A percentile compares a stretch with the other conserved stretches of the same genome.
These are phyloP conservation scores for Alethe castanea DNA, from an alignment of 2,113 vertebrate genomes.

Conservation along the genomic window DNA sequence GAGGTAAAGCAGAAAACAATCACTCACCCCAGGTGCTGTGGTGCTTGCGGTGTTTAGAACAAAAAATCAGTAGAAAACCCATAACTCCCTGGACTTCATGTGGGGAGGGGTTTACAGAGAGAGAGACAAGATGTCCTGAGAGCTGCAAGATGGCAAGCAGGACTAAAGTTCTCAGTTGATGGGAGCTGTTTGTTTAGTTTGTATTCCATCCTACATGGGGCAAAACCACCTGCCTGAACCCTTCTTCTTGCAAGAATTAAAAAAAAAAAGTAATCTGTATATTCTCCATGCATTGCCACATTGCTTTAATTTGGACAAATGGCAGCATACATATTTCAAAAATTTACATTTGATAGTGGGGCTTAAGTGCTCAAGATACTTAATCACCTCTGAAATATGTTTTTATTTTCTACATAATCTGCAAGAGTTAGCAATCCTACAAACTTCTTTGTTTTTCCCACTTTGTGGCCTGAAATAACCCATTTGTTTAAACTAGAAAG, in stretches of 20 bases:
- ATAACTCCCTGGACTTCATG: neutral
- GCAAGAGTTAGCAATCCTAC: neutral
- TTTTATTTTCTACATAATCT: neutral
- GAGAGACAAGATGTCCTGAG: neutral
- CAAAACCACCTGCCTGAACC: neutral
- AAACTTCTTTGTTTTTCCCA: neutral
- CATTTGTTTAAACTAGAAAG: neutral
- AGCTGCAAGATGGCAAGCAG: accelerated
- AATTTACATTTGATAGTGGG: neutral
- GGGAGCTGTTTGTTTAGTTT: neutral
- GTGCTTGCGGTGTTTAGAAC: neutral
- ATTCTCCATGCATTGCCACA: neutral
- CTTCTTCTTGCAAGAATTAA: neutral
- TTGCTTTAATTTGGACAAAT: neutral
- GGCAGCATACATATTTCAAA: neutral
- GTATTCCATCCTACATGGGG: neutral
- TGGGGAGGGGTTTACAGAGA: neutral
- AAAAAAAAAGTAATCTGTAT: neutral
- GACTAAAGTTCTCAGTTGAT: neutral
- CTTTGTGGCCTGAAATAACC: neutral
- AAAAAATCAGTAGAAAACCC: neutral
- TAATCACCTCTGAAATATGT: neutral
- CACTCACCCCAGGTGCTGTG: neutral
- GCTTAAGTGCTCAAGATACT: neutral
- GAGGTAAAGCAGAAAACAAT: neutral